Conservation (phyloP, 2,797 vertebrate genomes). For the Gephyroberyx darwinii region DNA sequence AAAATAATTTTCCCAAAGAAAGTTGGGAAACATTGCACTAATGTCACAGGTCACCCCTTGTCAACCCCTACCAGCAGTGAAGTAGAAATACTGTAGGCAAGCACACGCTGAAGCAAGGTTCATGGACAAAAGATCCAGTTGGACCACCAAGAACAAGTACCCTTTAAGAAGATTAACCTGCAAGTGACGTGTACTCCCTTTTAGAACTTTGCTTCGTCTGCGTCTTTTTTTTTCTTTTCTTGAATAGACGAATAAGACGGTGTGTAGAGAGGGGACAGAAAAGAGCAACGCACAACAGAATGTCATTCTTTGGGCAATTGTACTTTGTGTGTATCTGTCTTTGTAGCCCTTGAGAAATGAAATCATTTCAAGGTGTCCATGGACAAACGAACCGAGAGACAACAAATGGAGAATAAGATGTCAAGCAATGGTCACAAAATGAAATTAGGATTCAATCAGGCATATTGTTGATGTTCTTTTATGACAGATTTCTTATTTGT, state of each 20-base stretch:
- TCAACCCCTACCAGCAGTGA: conserved; percentile 73
- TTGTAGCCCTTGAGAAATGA: conserved; percentile 40
- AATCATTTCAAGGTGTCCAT: conserved; percentile 46
- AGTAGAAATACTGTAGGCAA: conserved; percentile 70
- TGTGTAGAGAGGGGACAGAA: conserved; percentile 42
- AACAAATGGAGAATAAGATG: conserved; percentile 17
- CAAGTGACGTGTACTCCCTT: conserved; percentile 54
- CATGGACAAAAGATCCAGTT: conserved; percentile 64
- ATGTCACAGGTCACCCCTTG: conserved; percentile 66
- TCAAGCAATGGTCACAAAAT: conserved; percentile 40
- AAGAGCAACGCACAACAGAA: conserved; percentile 62
- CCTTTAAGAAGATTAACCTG: conserved; percentile 74
- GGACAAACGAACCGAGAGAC: conserved; percentile 43
- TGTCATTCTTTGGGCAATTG: conserved; percentile 58
- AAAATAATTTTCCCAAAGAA: conserved; percentile 53
- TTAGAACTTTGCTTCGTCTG: conserved; percentile 60
- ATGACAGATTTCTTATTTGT: conserved; percentile 56
- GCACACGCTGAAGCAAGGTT: conserved; percentile 71
- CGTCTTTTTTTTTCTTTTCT: conserved; percentile 43
- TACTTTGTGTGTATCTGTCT: conserved; percentile 57
- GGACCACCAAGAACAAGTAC: conserved; percentile 71
- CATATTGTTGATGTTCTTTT: conserved; percentile 61
- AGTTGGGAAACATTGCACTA: conserved; percentile 78
- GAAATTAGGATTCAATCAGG: conserved; percentile 45
- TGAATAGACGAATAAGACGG: conserved; percentile 3